phyloP scores from a whole-genome alignment of 2,797 vertebrate species.

The Phoebastria nigripes region DNA sequence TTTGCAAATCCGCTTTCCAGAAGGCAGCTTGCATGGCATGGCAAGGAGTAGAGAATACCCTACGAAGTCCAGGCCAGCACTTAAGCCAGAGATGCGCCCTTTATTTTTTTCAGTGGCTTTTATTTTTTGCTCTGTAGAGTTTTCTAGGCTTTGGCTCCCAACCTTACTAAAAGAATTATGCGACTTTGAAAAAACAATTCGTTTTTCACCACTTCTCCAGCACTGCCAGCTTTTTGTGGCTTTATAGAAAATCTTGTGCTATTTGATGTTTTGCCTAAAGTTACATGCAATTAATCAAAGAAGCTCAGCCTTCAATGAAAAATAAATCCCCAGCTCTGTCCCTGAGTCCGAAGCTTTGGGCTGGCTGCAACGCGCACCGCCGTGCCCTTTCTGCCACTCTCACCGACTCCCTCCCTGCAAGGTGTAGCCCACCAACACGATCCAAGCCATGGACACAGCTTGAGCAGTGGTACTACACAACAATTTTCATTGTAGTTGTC shows the following conservation, averaged over 20 bases:
- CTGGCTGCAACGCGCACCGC: fast-evolving
- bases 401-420: not conserved
- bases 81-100: not conserved
- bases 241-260: not conserved
- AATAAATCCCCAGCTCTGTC: not conserved
- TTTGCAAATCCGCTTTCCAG: not conserved
- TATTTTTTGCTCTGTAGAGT: not conserved
- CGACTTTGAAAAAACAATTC: conserved; percentile 16
- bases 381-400: not conserved
- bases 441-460: not conserved
- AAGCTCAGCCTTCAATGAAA: not conserved
- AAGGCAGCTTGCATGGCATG: not conserved
- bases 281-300: not conserved
- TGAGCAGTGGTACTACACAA: not conserved
- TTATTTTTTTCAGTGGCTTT: not conserved
- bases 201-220: conserved; percentile 14
- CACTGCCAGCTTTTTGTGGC: not conserved
- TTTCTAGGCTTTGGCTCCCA: not conserved
- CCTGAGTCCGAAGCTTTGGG: not conserved
- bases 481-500: not conserved
- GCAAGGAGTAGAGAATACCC: not conserved
- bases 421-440: not conserved
- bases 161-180: not conserved
- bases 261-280: not conserved
- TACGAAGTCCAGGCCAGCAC: not conserved